Evolutionary conservation across 2,797 vertebrate species (phyloP).

Genomic region (Tympanoctomys barrerae): DNA sequence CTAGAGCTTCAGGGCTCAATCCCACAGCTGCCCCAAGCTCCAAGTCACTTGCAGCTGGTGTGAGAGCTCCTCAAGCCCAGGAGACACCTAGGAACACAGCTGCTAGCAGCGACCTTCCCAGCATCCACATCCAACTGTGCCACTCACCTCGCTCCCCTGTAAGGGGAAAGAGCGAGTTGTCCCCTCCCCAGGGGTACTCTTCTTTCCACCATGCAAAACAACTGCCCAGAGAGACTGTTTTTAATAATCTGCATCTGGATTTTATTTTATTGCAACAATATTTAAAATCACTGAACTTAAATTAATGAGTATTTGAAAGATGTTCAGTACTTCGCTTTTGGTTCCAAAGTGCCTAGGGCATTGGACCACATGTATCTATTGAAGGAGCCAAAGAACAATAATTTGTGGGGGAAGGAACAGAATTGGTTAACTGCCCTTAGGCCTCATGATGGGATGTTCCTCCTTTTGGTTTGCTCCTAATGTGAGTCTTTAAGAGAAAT

Average conservation of each 20-base stretch:
- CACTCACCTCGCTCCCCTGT: neutral
- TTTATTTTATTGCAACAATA: slow-evolving; percentile 16
- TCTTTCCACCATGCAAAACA: neutral
- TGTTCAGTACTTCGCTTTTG: neutral
- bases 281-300: neutral
- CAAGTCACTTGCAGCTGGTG: neutral
- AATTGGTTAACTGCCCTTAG: neutral
- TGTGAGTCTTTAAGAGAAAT: slow-evolving; percentile 62
- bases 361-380: neutral
- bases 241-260: slow-evolving; percentile 7
- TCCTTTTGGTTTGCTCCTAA: slow-evolving; percentile 48
- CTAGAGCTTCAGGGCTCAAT: neutral
- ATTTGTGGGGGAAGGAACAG: neutral
- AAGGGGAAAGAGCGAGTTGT: neutral
- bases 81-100: neutral
- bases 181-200: neutral
- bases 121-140: neutral
- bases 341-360: neutral
- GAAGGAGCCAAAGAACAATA: slow-evolving; percentile 45
- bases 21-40: neutral
- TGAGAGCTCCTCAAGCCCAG: neutral
- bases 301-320: neutral
- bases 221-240: neutral
- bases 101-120: neutral
- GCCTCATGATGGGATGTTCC: neutral